Base-by-base conservation (phyloP, 2,888 invertebrate genomes). In the Idaea dimidiata region DNA sequence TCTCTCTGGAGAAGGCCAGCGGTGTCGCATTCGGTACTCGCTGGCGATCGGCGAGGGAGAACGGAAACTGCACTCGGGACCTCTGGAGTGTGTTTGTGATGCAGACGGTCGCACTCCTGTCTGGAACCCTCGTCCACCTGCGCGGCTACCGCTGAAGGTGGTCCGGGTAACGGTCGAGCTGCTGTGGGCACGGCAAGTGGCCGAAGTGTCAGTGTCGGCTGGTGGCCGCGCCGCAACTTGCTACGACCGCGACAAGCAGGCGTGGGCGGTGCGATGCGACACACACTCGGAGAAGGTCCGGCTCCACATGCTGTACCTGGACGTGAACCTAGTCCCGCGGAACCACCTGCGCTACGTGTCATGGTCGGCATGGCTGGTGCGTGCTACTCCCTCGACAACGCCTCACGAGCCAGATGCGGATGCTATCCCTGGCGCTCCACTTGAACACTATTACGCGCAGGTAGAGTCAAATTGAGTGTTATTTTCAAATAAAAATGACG, bases 241-340 rank as follows among this genome's bases (percentile, higher is more conserved):
- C 81, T 96, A 96, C 85, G 97, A 97, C 83, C 91, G 96, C 10
- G 97, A 97, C 84, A 96, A 96, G 77, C 95, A 95, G 78, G 96
- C 96, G 6, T 96, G 97, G 97, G 93, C 95, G 60, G 91, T 97
- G 63, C 94, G 96, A 71, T 95, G 96, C 55, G 96, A 97, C 83
- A 94, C 95, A 63, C 96, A 96, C 77, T 96, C 96, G 7, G 96
- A 96, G 73, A 94, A 94, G 18, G 94, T 97, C 63, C 93, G 96
- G 17, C 92, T 97, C 58, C 95, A 95, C 72, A 94, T 97, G 88
- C 94, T 95, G 67, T 96, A 95, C 86, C 95, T 95, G 68, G 96
- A 96, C 77, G 95, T 96, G 62, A 95, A 95, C 80, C 95, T 96
- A 79, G 96, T 97, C 63, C 97, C 97, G 6, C 89, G 96, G 61